Conservation (phyloP, 2,113 vertebrate genomes). For the Atractosteus spatula region DNA sequence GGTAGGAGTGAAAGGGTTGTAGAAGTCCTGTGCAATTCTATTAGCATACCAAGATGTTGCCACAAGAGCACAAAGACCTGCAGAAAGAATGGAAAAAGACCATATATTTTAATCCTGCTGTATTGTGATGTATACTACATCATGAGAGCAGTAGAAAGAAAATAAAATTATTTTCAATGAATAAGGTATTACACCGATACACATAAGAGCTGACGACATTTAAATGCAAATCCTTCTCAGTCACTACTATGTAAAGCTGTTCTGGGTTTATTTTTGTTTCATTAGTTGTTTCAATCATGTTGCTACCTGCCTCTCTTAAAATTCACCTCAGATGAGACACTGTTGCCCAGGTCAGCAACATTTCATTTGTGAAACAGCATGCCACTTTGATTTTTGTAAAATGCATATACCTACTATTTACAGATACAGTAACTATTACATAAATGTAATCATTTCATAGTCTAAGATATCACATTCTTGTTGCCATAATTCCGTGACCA, state of each 20-base stretch:
- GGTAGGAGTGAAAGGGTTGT: constrained; percentile 80
- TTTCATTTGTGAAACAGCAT: not conserved
- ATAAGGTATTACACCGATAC: no score
- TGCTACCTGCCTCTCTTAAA: not conserved
- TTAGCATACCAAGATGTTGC: constrained; percentile 85
- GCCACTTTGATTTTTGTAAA: not conserved
- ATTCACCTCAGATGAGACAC: not conserved
- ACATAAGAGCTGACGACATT: no score
- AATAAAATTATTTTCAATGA: no score
- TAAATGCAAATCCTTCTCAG: no score
- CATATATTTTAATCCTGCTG: no score
- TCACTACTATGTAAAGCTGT: no score
- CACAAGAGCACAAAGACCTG: constrained; percentile 75
- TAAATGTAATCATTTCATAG: no score
- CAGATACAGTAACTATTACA: no score
- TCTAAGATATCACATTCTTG: no score
- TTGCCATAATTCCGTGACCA: no score
- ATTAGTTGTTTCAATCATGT: not conserved
- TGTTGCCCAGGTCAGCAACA: not conserved
- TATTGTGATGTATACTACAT: no score
- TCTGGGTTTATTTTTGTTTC: not conserved
- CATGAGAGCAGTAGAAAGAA: no score
- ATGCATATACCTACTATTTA: not conserved
- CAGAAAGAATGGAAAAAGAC: constrained; percentile 11
- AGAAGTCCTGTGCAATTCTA: constrained; percentile 76